Conservation (phyloP, 1,140 invertebrate genomes). For the Brachionus rotundiformis region DNA sequence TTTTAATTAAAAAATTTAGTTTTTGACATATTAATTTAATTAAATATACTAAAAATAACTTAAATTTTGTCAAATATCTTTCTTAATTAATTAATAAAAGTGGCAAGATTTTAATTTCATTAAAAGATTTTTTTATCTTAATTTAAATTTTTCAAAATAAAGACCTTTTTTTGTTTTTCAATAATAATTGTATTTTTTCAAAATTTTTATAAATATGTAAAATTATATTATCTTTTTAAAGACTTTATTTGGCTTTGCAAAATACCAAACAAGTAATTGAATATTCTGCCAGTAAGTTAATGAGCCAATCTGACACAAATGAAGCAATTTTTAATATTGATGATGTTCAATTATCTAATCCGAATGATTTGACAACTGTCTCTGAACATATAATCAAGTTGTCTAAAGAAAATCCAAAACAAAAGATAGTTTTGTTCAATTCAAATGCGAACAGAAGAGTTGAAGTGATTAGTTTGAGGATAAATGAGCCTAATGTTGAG, state of each 20-base stretch:
- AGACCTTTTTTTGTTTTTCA: too few relatives aligned
- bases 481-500: constrained; percentile 20
- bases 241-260: constrained; percentile 67
- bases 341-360: constrained; percentile 54
- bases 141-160: too few relatives aligned
- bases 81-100: too few relatives aligned
- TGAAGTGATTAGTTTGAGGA: constrained; percentile 10
- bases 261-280: constrained; percentile 73
- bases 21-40: too few relatives aligned
- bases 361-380: constrained; percentile 53
- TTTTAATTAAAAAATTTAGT: not conserved
- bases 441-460: constrained; percentile 35
- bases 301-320: constrained; percentile 54
- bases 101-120: too few relatives aligned
- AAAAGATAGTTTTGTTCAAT: constrained; percentile 45
- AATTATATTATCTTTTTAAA: not conserved
- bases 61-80: too few relatives aligned
- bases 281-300: constrained; percentile 70
- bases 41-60: too few relatives aligned
- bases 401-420: not conserved
- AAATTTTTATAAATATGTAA: not conserved
- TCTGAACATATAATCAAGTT: constrained; percentile 42
- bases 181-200: too few relatives aligned
- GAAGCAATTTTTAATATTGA: constrained; percentile 43
- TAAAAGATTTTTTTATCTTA: too few relatives aligned